Evolutionary conservation across 2,797 vertebrate species (phyloP).

Genomic region (Gadopsis bispinosus): DNA sequence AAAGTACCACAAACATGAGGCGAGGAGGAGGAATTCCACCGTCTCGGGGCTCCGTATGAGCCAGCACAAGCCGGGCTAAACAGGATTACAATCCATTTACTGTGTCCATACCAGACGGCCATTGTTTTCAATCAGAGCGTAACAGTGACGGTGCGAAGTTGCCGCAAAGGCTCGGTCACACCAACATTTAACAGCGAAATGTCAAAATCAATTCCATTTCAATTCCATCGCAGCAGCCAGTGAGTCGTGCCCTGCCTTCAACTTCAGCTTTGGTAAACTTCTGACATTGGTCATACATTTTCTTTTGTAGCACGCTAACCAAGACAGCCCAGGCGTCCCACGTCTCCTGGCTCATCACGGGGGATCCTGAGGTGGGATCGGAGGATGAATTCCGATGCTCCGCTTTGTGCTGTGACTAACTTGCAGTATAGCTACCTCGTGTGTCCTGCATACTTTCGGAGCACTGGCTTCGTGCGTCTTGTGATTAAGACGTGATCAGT

Average conservation of each 20-base stretch:
- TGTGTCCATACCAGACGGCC: not conserved
- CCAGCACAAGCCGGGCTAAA: constrained; percentile 9
- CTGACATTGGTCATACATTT: not conserved
- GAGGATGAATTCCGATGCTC: no score
- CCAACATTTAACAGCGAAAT: not conserved
- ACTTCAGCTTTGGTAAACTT: not conserved
- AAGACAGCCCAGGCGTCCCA: not conserved
- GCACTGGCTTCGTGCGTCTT: no score
- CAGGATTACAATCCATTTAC: constrained; percentile 23
- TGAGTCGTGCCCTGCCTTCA: not conserved
- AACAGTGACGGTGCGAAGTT: not conserved
- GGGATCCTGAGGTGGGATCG: not conserved
- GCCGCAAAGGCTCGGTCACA: not conserved
- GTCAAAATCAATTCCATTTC: not conserved
- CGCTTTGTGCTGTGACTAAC: not conserved
- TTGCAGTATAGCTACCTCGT: not conserved
- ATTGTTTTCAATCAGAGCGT: constrained; percentile 36
- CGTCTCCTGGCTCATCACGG: not conserved
- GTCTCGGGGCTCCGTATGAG: not conserved
- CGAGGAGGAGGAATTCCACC: not conserved
- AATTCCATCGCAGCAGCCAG: not conserved
- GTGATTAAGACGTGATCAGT: not conserved
- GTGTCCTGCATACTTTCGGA: not conserved
- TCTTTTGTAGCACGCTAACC: not conserved
- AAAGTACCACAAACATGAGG: not conserved